Percentiles rank a stretch among this genome's conserved stretches.
Evolutionary conservation across 2,888 invertebrate genomes (phyloP).

Genomic region (Heliconius erato): DNA sequence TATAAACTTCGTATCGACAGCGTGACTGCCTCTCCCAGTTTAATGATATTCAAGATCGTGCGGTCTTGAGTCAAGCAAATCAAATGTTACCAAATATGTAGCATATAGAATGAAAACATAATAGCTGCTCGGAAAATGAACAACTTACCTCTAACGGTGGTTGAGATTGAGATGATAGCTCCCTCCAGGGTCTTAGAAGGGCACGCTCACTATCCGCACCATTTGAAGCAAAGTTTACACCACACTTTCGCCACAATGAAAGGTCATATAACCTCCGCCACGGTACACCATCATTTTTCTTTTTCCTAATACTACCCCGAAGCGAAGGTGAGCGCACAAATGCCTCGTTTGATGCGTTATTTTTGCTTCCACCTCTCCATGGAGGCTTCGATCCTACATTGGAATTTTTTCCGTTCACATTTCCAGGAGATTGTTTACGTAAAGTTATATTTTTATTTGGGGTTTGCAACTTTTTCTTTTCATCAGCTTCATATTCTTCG

Average conservation of each 20-base stretch:
- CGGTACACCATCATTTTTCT: constrained; percentile 75
- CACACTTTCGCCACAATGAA: constrained; percentile 84
- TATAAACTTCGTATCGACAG: constrained; percentile 56
- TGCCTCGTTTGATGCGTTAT: constrained; percentile 68
- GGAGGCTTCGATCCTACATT: constrained; percentile 76
- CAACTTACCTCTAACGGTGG: constrained; percentile 77
- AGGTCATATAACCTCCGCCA: constrained; percentile 86
- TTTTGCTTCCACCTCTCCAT: constrained; percentile 78
- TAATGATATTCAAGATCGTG: constrained; percentile 63
- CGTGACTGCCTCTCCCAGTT: constrained; percentile 61
- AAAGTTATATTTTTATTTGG: constrained; percentile 66
- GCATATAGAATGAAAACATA: constrained; percentile 70
- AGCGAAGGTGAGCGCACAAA: constrained; percentile 76
- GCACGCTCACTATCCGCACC: constrained; percentile 78
- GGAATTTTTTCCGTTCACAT: constrained; percentile 67
- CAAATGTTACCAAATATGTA: constrained; percentile 71
- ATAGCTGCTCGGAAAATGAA: constrained; percentile 53
- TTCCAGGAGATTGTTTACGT: constrained; percentile 71
- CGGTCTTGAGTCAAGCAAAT: constrained; percentile 61
- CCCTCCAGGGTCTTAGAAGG: constrained; percentile 75
- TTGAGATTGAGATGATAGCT: constrained; percentile 70
- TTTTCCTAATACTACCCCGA: constrained; percentile 79
- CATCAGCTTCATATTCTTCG: constrained; percentile 75
- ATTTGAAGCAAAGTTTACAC: constrained; percentile 77
- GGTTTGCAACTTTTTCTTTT: constrained; percentile 70